These are phyloP conservation scores for Myanophis thanlyinensis DNA, from an alignment of 2,113 vertebrate genomes.

Conservation along the genomic window DNA sequence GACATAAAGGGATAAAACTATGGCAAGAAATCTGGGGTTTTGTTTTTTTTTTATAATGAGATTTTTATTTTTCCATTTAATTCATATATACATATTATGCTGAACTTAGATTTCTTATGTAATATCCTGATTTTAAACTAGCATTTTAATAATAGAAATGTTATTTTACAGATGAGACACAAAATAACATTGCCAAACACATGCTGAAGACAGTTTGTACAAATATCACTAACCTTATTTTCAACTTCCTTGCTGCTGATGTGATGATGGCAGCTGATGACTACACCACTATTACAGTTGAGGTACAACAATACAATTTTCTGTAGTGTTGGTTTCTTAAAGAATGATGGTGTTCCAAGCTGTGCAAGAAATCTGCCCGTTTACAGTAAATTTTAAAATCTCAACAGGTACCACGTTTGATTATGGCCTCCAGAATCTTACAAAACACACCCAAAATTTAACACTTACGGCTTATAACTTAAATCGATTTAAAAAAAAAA, in stretches of 20 bases:
- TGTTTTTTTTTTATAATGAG: not conserved
- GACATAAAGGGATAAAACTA: fast-evolving
- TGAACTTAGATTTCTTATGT: not conserved
- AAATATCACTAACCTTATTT: slow-evolving; percentile 88
- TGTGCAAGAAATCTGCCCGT: not conserved
- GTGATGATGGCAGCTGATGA: slow-evolving; percentile 89
- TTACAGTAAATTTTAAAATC: not conserved
- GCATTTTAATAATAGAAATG: slow-evolving; percentile 12
- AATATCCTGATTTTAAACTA: not conserved
- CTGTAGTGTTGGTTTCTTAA: not conserved
- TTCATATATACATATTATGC: not conserved
- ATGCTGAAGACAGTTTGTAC: slow-evolving; percentile 89
- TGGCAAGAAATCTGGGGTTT: not conserved
- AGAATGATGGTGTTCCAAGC: not conserved
- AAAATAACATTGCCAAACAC: slow-evolving; percentile 83
- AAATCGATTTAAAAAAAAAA: not conserved
- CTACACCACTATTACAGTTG: slow-evolving; percentile 78
- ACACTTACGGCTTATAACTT: not conserved
- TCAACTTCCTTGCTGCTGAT: slow-evolving; percentile 89
- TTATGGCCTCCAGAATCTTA: not conserved
- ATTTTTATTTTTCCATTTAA: not conserved
- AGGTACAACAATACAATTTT: slow-evolving; percentile 70
- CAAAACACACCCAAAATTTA: not conserved
- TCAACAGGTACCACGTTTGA: not conserved
- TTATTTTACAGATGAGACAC: slow-evolving; percentile 87